Base-by-base conservation (phyloP, 92 coral and sea anemone species). In the Hydrozoanthus gracilis region DNA sequence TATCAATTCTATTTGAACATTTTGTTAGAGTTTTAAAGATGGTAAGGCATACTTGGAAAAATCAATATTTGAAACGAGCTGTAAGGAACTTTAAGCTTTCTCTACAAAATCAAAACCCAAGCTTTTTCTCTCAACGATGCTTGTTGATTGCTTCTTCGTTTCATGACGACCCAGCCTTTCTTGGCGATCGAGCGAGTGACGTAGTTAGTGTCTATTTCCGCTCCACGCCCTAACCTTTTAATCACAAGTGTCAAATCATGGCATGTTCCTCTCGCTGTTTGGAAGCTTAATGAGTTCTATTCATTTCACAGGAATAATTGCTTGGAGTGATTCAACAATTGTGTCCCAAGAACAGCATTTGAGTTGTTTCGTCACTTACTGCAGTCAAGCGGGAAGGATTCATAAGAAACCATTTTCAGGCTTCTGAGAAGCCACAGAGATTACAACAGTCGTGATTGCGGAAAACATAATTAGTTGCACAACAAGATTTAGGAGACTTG, bases 221-320 rank as follows among this genome's bases (percentile, higher is more conserved):
- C 60, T 73, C 77, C 78, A 67, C 78, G 12, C 78, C 78, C 78
- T 73, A 49, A 73, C 60, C 58, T 73, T 73, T 48, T 73, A 73
- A 73, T 73, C 58, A 73, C 78, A 73, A 73, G 78, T 73, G 78
- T 73, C 78, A 73, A 73, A 73, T 44, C 17, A 73, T 73, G 78
- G 50, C 78, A 73, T 73, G 77, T 72, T 27, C 39, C 39, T 44
- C 39, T 27, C 46, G 17, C 10, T 67, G 16, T 18, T 27, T 73
- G 13, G 50, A 73, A 73, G n/a, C 78, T 49, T 47, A 50, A 74
- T 11, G 58, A n/a, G 61, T 74, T 74, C 79, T 60, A 50, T 49
- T 74, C 79, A 74, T 74, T 50, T 74, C 79, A 6, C 56, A 74
- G 79, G 79, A 58, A 49, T 14, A 74, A 74, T 74, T n/a, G 8